Evolutionary conservation across 37 sponge, comb jelly and placozoan species (phyloP).

Genomic region (Bolinopsis microptera): DNA sequence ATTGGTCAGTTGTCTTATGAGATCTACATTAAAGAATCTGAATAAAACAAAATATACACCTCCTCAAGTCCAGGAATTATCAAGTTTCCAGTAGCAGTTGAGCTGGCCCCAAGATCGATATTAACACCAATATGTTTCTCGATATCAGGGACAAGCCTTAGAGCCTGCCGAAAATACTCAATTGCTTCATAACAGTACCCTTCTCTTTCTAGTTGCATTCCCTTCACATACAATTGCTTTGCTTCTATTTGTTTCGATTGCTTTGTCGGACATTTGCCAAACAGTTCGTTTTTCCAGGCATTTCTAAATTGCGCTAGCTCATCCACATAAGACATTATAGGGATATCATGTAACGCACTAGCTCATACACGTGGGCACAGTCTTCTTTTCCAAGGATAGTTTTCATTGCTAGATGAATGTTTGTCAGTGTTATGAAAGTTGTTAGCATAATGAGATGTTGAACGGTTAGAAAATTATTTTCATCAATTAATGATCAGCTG

Average conservation of each 20-base stretch:
- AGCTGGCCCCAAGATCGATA: background rate
- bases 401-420: constrained; percentile 37
- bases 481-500: too few species aligned
- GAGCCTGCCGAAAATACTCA: constrained; percentile 47
- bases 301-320: constrained; percentile 15
- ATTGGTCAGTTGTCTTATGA: background rate
- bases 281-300: constrained; percentile 32
- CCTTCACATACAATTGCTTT: constrained; percentile 46
- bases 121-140: constrained; percentile 30
- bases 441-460: too few species aligned
- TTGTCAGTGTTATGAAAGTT: too few species aligned
- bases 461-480: too few species aligned
- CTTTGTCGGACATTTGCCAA: background rate
- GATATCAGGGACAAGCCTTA: constrained; percentile 39
- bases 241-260: background rate
- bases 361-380: constrained; percentile 64
- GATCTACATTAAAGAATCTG: background rate
- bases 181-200: constrained; percentile 63
- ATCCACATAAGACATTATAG: constrained; percentile 2
- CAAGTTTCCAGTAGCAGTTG: background rate
- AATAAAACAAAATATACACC: background rate
- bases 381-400: constrained; percentile 55
- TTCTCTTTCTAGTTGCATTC: constrained; percentile 58
- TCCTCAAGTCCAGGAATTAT: constrained; percentile 7
- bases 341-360: constrained; percentile 1